Evolutionary conservation across 2,113 vertebrate species (phyloP), one percentile per base, ranked within the genome.

Genomic region (Brachyistius frenatus): DNA sequence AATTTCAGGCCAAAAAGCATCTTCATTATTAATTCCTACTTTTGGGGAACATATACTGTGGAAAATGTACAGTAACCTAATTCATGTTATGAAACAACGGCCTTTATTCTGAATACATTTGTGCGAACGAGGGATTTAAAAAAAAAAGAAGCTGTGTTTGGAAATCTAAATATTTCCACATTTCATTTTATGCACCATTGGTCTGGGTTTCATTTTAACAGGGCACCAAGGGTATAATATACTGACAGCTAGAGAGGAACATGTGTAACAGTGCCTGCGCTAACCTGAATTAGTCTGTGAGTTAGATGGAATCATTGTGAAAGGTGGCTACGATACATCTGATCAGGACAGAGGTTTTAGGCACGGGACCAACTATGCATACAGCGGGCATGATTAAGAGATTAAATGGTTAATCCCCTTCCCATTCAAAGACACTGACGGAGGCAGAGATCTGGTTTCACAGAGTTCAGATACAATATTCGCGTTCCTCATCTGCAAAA

Each of bases 1-100:
- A 95, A 95, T 95, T 95, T 94, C 87, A 86, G 93, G 93, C 90
- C 92, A 93, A 93, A 93, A 93, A 92, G 93, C 92, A 94, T 95
- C 94, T 95, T 95, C 93, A 94, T 95, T 94, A 94, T 93, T 94
- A 95, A 95, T 95, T 94, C 94, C 89, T 91, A 92, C 90, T 93
- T 94, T 93, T 89, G 81, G 88, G 89, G 77, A 89, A 88, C 90
- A 89, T 90, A 92, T 91, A 93, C 87, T 80, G 89, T 76, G 78
- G 46, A 90, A 86, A 94, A 93, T 91, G 88, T 91, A 92, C 89
- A 91, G 89, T 83, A 86, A 87, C 84, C 80, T 86, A 73, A 86
- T 88, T 74, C 56, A 41, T 63, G 87, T 89, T 90, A 87, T 76
- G 70, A 91, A 88, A 88, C 65, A 76, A 54, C 66, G 76, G 70